phyloP scores from a whole-genome alignment of 2,797 vertebrate species.

The Dipus sagitta region DNA sequence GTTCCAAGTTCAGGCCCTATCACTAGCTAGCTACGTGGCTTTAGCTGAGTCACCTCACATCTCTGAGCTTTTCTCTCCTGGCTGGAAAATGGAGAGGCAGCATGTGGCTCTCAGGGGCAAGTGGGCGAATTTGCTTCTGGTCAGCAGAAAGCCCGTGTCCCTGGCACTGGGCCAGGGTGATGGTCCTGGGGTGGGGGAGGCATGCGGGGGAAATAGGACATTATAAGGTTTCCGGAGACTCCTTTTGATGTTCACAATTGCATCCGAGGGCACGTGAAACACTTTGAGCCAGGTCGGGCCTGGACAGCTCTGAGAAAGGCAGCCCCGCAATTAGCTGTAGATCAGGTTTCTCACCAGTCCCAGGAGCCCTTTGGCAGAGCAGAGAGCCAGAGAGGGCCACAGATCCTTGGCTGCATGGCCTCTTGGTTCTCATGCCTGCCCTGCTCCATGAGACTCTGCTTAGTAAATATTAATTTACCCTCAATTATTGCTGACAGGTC shows the following conservation, averaged over 20 bases:
- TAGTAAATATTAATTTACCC: conserved; percentile 90
- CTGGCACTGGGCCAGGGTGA: accelerated
- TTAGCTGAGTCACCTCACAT: neutral
- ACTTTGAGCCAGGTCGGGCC: neutral
- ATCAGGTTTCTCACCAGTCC: conserved; percentile 67
- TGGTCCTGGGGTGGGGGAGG: neutral
- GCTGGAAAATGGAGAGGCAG: neutral
- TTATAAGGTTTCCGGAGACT: neutral
- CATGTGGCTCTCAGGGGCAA: too few species aligned
- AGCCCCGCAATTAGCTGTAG: conserved; percentile 68
- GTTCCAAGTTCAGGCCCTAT: accelerated
- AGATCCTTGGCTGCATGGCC: conserved; percentile 53
- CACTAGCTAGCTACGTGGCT: neutral
- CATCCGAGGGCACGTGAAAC: conserved; percentile 4
- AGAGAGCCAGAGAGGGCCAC: conserved; percentile 76
- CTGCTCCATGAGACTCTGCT: conserved; percentile 86
- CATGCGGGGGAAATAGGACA: neutral
- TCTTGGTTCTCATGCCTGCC: conserved; percentile 74
- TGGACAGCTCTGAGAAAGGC: neutral
- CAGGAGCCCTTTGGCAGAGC: conserved; percentile 73
- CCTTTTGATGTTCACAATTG: conserved; percentile 62
- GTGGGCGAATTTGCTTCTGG: accelerated
- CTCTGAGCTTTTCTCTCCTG: neutral
- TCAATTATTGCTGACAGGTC: conserved; percentile 91
- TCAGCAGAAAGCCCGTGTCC: neutral